Evolutionary conservation across 2,113 vertebrate genomes (phyloP).

Genomic region (Anguilla japonica): DNA sequence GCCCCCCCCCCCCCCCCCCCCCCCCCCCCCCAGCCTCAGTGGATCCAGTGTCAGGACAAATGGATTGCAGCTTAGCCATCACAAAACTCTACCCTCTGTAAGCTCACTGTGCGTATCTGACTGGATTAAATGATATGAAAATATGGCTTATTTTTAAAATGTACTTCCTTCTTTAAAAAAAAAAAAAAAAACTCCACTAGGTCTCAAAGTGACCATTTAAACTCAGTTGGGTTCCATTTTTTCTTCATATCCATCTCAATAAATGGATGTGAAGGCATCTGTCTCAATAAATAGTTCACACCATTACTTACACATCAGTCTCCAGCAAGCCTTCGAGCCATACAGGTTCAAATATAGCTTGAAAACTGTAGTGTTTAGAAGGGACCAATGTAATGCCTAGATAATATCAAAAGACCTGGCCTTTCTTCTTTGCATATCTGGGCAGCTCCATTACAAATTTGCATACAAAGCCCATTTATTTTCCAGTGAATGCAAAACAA

Average conservation of each 20-base stretch:
- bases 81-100: slow-evolving; percentile 6
- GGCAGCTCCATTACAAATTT: neutral
- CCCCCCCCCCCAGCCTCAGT: neutral
- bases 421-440: neutral
- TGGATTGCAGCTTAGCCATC: slow-evolving; percentile 3
- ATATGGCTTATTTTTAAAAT: neutral
- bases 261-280: neutral
- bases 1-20: neutral
- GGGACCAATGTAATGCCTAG: neutral
- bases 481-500: neutral
- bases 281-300: neutral
- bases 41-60: neutral
- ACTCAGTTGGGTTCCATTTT: slow-evolving; percentile 4
- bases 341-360: neutral
- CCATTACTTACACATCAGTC: neutral
- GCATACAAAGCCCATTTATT: neutral
- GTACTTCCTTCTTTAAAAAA: neutral
- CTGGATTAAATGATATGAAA: slow-evolving; percentile 22
- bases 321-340: neutral
- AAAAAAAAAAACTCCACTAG: neutral
- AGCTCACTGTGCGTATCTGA: slow-evolving; percentile 7
- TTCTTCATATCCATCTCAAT: neutral
- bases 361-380: neutral
- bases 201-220: neutral
- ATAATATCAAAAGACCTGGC: neutral